Evolutionary conservation across 2,797 vertebrate species (phyloP).

Genomic region (Remorina albescens): DNA sequence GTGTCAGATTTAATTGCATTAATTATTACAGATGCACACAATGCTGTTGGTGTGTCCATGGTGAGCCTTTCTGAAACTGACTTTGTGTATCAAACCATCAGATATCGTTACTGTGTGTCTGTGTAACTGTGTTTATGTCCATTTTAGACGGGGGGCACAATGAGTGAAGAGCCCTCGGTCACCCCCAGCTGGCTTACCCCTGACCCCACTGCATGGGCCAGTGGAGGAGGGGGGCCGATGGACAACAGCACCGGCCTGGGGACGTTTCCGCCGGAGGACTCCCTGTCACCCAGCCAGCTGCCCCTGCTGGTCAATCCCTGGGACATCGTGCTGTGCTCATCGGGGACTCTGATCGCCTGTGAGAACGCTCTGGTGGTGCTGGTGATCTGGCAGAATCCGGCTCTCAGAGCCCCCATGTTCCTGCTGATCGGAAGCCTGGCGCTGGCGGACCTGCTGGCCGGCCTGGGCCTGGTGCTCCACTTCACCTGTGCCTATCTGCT

Average conservation of each 20-base stretch:
- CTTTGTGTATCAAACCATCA: not conserved
- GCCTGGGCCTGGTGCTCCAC: conserved; percentile 94
- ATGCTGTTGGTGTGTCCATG: not conserved
- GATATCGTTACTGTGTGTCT: not conserved
- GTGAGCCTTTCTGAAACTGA: too few relatives aligned
- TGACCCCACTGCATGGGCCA: conserved; percentile 88
- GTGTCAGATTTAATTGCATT: conserved; percentile 1
- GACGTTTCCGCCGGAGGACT: conserved; percentile 81
- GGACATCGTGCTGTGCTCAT: conserved; percentile 97
- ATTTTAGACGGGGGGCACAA: conserved; percentile 89
- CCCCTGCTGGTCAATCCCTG: conserved; percentile 94
- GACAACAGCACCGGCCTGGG: conserved; percentile 89
- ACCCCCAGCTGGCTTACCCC: conserved; percentile 91
- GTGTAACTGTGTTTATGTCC: conserved; percentile 24
- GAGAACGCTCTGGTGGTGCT: conserved; percentile 98
- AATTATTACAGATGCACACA: not conserved
- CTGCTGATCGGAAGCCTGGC: conserved; percentile 98
- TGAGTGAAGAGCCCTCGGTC: conserved; percentile 93
- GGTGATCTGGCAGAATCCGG: conserved; percentile 98
- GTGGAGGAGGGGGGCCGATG: conserved; percentile 77
- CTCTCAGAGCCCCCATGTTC: conserved; percentile 97
- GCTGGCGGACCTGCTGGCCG: conserved; percentile 96
- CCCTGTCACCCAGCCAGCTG: conserved; percentile 85
- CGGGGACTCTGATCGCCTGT: conserved; percentile 97
- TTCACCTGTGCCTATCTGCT: conserved; percentile 97